phyloP scores from a whole-genome alignment of 1,140 invertebrate species.

The Eufriesea mexicana region DNA sequence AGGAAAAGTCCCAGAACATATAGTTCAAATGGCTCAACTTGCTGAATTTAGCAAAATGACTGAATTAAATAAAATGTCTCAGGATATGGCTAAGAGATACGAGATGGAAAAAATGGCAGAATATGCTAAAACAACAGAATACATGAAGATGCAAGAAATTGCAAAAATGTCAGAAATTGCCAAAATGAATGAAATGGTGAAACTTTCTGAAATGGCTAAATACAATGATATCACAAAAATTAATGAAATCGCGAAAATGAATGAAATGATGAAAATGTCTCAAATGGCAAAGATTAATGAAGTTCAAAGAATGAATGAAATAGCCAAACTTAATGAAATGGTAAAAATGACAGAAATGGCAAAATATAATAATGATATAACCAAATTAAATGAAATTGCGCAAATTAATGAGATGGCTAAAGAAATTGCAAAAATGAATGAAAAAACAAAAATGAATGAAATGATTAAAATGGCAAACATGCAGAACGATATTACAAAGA shows the following conservation, averaged over 20 bases:
- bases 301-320: conserved; percentile 80
- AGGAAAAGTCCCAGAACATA: conserved; percentile 81
- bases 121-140: conserved; percentile 79
- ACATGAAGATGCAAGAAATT: conserved; percentile 80
- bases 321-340: conserved; percentile 81
- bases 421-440: conserved; percentile 81
- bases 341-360: conserved; percentile 81
- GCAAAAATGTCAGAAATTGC: conserved; percentile 78
- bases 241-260: conserved; percentile 76
- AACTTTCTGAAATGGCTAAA: conserved; percentile 80
- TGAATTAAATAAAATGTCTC: conserved; percentile 80
- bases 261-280: conserved; percentile 81
- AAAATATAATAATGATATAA: conserved; percentile 79
- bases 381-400: conserved; percentile 77
- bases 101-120: conserved; percentile 82
- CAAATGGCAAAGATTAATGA: conserved; percentile 76
- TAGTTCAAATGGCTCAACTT: conserved; percentile 81
- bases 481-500: conserved; percentile 80
- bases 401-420: conserved; percentile 82
- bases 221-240: conserved; percentile 80
- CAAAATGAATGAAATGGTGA: conserved; percentile 81
- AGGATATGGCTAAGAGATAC: conserved; percentile 80
- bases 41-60: conserved; percentile 81
- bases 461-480: conserved; percentile 81
- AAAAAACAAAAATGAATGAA: conserved; percentile 81